These are phyloP conservation scores for Phocoena sinus DNA, from an alignment of 2,113 vertebrate genomes.

Conservation along the genomic window DNA sequence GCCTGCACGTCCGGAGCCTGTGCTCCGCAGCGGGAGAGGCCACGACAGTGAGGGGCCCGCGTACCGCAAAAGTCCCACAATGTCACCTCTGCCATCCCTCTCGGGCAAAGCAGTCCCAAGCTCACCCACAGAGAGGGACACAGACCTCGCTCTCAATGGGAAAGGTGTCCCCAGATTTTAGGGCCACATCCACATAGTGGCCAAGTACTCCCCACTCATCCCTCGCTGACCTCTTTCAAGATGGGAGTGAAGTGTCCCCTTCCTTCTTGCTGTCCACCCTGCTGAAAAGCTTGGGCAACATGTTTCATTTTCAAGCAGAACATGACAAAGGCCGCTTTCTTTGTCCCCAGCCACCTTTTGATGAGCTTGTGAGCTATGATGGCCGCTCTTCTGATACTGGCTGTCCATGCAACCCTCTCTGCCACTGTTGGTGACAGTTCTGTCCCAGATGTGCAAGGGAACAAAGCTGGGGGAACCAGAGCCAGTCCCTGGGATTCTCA, in stretches of 20 bases:
- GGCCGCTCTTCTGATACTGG: not conserved
- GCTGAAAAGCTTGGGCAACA: not conserved
- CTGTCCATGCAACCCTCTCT: not conserved
- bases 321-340: not conserved
- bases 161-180: not conserved
- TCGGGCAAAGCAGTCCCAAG: not conserved
- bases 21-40: too few relatives aligned
- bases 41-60: too few relatives aligned
- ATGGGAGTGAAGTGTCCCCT: not conserved
- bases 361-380: fast-evolving
- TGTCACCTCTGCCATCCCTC: not conserved
- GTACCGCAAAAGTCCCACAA: not conserved
- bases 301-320: not conserved
- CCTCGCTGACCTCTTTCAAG: not conserved
- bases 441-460: not conserved
- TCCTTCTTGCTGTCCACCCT: not conserved
- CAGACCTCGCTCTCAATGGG: not conserved
- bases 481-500: not conserved
- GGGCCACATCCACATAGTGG: not conserved
- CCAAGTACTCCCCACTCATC: not conserved
- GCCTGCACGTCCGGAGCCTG: too few relatives aligned
- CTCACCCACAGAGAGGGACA: not conserved
- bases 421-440: too few relatives aligned
- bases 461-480: too few relatives aligned
- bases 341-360: not conserved